phyloP scores from a whole-genome alignment of 2,113 vertebrate species.

The Laticauda laticaudata region DNA sequence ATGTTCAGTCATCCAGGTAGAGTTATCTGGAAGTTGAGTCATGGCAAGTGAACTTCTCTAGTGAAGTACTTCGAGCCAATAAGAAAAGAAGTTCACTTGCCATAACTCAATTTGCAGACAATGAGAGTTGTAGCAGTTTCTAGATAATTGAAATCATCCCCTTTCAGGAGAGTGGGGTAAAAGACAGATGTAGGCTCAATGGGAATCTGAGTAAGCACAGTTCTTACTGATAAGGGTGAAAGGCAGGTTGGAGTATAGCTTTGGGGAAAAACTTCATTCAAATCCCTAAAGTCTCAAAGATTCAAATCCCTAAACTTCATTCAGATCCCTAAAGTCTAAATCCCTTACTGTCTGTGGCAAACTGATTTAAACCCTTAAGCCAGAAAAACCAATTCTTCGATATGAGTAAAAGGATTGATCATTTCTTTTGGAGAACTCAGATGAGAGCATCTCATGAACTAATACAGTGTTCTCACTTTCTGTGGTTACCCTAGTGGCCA shows the following conservation, averaged over 20 bases:
- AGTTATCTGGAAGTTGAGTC: not conserved
- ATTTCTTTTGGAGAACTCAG: not conserved
- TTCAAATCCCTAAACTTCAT: not conserved
- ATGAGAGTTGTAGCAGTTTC: not conserved
- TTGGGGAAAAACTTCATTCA: not conserved
- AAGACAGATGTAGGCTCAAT: not conserved
- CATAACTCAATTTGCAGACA: not conserved
- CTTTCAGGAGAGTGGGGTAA: not conserved
- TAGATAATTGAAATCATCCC: not conserved
- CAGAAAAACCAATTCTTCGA: not conserved
- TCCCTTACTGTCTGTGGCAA: not conserved
- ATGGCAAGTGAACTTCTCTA: not conserved
- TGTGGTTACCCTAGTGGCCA: not conserved
- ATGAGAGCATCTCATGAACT: not conserved
- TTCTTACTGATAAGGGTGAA: not conserved
- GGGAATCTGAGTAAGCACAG: not conserved
- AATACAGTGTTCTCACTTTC: not conserved
- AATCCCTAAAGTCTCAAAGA: not conserved
- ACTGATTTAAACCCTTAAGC: not conserved
- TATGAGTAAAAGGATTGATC: not conserved
- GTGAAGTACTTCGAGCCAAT: not conserved
- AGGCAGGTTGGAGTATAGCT: not conserved
- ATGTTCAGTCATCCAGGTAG: not conserved
- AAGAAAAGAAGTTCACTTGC: not conserved
- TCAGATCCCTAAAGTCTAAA: not conserved